These are phyloP conservation scores for Drosophila busckii DNA, from an alignment of 1,140 invertebrate genomes.

Conservation along the genomic window DNA sequence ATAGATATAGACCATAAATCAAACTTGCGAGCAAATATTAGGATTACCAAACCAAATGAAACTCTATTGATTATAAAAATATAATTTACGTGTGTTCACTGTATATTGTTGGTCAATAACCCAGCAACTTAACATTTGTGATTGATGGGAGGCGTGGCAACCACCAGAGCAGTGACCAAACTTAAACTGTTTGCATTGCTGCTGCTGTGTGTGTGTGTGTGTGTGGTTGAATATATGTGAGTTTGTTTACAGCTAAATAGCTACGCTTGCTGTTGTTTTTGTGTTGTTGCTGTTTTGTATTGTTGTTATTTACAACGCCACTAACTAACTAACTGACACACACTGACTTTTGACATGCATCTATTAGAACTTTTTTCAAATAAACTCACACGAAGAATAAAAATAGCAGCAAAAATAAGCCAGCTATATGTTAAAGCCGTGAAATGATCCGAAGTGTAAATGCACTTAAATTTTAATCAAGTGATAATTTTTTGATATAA, in stretches of 20 bases:
- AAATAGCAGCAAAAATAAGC: slow-evolving; percentile 29
- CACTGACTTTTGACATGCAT: slow-evolving; percentile 58
- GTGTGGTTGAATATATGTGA: slow-evolving; percentile 16
- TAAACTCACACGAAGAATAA: slow-evolving; percentile 20
- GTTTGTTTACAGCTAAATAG: slow-evolving; percentile 52
- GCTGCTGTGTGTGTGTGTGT: slow-evolving; percentile 1
- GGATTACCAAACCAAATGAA: no score
- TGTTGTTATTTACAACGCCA: neutral
- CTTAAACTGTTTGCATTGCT: neutral
- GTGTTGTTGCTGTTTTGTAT: slow-evolving; percentile 3
- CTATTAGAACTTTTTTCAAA: slow-evolving; percentile 36
- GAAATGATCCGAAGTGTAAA: no score
- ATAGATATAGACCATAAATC: no score
- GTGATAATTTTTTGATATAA: no score
- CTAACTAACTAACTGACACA: slow-evolving; percentile 42
- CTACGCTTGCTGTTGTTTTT: neutral
- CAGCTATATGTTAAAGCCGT: slow-evolving; percentile 51
- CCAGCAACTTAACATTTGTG: no score
- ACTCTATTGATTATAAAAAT: no score
- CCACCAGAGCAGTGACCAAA: no score
- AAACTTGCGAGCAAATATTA: no score
- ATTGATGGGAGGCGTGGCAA: no score
- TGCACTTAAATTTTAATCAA: no score
- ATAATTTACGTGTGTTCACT: no score
- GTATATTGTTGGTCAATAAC: no score